These are phyloP conservation scores for Equus quagga DNA, from an alignment of 2,113 vertebrate species.

Conservation along the genomic window DNA sequence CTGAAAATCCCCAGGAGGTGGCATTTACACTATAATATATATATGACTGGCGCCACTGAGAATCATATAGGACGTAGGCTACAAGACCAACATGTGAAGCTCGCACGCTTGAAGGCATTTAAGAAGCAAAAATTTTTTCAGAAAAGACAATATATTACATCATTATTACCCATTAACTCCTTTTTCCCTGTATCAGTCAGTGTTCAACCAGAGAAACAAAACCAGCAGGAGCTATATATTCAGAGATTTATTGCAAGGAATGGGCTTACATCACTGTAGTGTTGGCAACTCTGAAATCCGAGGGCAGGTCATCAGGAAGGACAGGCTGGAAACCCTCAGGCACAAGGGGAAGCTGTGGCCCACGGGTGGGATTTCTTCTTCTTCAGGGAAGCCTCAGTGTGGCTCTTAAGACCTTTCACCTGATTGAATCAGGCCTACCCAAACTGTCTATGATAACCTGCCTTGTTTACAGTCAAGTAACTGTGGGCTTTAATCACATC, in stretches of 20 bases:
- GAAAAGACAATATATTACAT: background rate
- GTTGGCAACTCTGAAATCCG: background rate
- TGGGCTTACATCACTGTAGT: background rate
- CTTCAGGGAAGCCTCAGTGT: background rate
- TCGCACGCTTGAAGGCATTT: background rate
- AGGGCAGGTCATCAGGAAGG: background rate
- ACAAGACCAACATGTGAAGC: background rate
- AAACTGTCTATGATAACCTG: background rate
- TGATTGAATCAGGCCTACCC: background rate
- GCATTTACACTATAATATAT: background rate
- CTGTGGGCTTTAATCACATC: background rate
- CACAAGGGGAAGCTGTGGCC: background rate
- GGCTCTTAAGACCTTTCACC: background rate
- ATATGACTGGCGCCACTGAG: background rate
- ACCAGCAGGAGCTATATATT: background rate
- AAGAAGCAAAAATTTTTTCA: background rate
- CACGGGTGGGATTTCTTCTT: background rate
- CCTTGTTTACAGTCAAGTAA: background rate
- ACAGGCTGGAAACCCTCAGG: background rate
- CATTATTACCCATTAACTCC: background rate
- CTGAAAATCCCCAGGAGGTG: background rate
- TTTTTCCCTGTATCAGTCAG: background rate
- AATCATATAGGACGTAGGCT: background rate
- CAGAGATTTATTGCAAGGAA: background rate
- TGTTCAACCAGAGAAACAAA: background rate